phyloP scores from a whole-genome alignment of 1,140 invertebrate species.

The Triops longicaudatus region DNA sequence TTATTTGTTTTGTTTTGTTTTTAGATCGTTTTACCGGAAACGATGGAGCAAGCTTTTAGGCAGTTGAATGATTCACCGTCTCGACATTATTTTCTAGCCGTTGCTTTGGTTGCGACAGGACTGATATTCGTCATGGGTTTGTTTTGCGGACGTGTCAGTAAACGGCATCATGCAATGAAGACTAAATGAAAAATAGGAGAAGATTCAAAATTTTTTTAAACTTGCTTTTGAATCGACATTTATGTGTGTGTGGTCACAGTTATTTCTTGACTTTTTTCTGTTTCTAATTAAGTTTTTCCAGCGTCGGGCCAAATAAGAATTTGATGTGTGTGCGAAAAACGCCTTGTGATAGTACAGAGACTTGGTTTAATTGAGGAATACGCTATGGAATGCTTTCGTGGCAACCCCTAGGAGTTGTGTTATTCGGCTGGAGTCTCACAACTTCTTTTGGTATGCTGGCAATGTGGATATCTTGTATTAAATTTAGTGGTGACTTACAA shows the following conservation, averaged over 20 bases:
- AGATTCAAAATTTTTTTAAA: constrained; percentile 24
- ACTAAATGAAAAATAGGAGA: constrained; percentile 49
- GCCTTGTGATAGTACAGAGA: neutral
- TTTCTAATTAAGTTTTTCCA: neutral
- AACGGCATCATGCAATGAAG: constrained; percentile 57
- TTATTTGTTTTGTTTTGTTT: constrained; percentile 26
- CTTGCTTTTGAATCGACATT: neutral
- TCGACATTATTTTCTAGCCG: constrained; percentile 64
- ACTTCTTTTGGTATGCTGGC: constrained; percentile 4
- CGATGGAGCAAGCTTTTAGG: constrained; percentile 58
- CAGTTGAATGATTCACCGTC: constrained; percentile 61
- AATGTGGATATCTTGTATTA: neutral
- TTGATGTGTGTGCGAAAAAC: neutral
- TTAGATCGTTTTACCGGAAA: constrained; percentile 50
- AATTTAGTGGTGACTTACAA: neutral
- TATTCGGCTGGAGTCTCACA: neutral
- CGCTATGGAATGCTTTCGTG: neutral
- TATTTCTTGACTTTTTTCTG: neutral
- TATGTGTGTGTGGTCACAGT: neutral
- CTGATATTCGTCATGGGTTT: constrained; percentile 70
- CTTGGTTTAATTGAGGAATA: neutral
- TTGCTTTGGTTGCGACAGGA: constrained; percentile 58
- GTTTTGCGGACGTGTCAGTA: constrained; percentile 68
- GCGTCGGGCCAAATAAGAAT: neutral
- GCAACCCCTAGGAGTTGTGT: neutral